A percentile compares a stretch with the other conserved stretches of the same genome.
Conservation (phyloP, 92 coral and sea anemone genomes). For the Ricordea florida region DNA sequence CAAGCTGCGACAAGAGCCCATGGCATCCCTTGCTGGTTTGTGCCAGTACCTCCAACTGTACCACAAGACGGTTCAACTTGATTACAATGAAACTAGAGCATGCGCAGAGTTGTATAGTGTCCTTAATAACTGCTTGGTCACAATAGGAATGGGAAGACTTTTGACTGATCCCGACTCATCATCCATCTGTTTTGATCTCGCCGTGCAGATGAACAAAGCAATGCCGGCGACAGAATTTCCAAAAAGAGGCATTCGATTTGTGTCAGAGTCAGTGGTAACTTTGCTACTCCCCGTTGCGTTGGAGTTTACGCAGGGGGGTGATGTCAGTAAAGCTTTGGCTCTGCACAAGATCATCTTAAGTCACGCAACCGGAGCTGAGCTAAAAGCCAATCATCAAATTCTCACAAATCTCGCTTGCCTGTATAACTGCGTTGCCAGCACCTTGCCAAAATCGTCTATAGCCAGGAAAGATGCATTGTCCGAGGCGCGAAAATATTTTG, state of each 20-base stretch:
- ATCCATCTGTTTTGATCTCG: slow-evolving; percentile 7
- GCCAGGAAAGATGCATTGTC: slow-evolving; percentile 3
- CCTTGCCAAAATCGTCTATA: not conserved
- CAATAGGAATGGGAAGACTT: not conserved
- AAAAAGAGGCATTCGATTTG: slow-evolving; percentile 11
- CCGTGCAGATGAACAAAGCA: not conserved
- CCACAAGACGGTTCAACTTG: slow-evolving; percentile 9
- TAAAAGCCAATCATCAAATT: slow-evolving; percentile 10
- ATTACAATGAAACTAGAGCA: too few relatives aligned
- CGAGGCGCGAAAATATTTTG: slow-evolving; percentile 7
- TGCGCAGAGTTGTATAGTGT: slow-evolving; percentile 13
- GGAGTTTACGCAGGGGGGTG: slow-evolving; percentile 20
- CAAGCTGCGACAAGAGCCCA: slow-evolving; percentile 14
- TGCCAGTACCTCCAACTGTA: slow-evolving; percentile 22
- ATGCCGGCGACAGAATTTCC: slow-evolving; percentile 28
- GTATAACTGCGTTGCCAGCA: slow-evolving; percentile 11
- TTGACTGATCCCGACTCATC: not conserved
- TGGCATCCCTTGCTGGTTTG: slow-evolving; percentile 6
- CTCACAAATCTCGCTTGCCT: slow-evolving; percentile 21
- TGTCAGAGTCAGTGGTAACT: slow-evolving; percentile 6
- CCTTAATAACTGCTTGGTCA: slow-evolving; percentile 1
- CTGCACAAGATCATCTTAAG: slow-evolving; percentile 3
- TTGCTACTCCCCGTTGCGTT: slow-evolving; percentile 4
- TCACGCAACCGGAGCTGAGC: slow-evolving; percentile 7
- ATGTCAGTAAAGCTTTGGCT: slow-evolving; percentile 12